These are phyloP conservation scores for Delphinapterus leucas DNA, from an alignment of 2,113 vertebrate genomes.

Conservation along the genomic window DNA sequence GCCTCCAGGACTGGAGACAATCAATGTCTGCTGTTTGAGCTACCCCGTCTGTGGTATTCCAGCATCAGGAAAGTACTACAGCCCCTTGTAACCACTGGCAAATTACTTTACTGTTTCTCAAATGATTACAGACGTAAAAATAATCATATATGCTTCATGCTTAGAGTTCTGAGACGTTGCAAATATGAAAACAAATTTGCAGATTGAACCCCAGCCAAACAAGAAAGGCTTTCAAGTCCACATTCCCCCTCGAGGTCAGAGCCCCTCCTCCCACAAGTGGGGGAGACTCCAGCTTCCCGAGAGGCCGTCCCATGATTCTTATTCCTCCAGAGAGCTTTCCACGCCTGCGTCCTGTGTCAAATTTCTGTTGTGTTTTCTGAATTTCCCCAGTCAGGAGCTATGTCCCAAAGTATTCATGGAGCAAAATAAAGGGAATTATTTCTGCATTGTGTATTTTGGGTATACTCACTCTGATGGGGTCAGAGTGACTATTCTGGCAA, in stretches of 20 bases:
- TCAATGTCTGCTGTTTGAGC: no score
- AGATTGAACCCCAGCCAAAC: background rate
- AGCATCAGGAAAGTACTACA: background rate
- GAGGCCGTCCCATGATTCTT: background rate
- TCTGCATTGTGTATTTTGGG: no score
- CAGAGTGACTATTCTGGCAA: no score
- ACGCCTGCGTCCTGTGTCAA: accelerated
- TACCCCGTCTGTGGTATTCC: accelerated
- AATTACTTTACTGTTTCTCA: accelerated
- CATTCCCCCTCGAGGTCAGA: background rate
- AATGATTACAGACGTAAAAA: background rate
- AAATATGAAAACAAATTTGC: background rate
- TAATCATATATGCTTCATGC: accelerated
- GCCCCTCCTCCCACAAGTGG: no score
- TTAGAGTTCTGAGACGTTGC: accelerated
- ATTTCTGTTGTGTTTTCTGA: accelerated
- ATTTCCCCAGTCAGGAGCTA: background rate
- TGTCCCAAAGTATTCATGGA: background rate
- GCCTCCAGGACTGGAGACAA: background rate
- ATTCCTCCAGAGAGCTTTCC: accelerated
- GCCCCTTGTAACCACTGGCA: background rate
- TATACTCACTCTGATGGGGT: background rate
- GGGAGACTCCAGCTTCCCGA: background rate
- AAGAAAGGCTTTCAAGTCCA: background rate
- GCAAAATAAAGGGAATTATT: background rate